Evolutionary conservation across 2,888 invertebrate genomes (phyloP).

Genomic region (Bellardia bayeri): DNA sequence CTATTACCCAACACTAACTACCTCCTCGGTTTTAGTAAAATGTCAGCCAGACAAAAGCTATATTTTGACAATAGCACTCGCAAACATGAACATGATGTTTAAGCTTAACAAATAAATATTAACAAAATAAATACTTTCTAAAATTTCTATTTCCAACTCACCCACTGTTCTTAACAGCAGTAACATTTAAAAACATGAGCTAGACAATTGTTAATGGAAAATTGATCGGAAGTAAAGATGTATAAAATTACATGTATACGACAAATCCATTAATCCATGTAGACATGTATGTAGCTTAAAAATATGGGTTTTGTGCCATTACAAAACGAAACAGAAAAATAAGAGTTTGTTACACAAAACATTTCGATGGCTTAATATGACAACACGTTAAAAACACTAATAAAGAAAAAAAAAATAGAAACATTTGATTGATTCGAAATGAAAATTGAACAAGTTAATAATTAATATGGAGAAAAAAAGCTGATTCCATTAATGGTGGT

Average conservation of each 20-base stretch:
- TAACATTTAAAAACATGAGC: conserved; percentile 13
- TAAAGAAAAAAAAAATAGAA: conserved; percentile 1
- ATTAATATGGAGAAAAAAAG: neutral
- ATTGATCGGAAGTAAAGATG: conserved; percentile 65
- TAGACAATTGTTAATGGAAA: conserved; percentile 33
- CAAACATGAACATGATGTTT: too few relatives aligned
- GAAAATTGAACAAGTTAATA: conserved; percentile 33
- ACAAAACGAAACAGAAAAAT: neutral
- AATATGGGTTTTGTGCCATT: conserved; percentile 16
- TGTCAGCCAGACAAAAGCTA: too few relatives aligned
- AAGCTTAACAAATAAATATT: too few relatives aligned
- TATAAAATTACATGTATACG: conserved; percentile 49
- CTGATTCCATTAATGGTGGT: neutral
- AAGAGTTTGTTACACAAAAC: conserved; percentile 16
- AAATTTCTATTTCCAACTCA: neutral
- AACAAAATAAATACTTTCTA: neutral
- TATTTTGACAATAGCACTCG: too few relatives aligned
- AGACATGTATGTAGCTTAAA: conserved; percentile 3
- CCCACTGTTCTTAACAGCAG: conserved; percentile 16
- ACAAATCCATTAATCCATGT: conserved; percentile 6
- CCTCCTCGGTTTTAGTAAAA: too few relatives aligned
- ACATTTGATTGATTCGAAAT: conserved; percentile 21
- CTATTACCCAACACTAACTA: too few relatives aligned
- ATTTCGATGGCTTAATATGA: conserved; percentile 7
- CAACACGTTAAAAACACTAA: conserved; percentile 19